Base-by-base conservation (phyloP, 2,113 vertebrate genomes). In the Aptenodytes patagonicus region DNA sequence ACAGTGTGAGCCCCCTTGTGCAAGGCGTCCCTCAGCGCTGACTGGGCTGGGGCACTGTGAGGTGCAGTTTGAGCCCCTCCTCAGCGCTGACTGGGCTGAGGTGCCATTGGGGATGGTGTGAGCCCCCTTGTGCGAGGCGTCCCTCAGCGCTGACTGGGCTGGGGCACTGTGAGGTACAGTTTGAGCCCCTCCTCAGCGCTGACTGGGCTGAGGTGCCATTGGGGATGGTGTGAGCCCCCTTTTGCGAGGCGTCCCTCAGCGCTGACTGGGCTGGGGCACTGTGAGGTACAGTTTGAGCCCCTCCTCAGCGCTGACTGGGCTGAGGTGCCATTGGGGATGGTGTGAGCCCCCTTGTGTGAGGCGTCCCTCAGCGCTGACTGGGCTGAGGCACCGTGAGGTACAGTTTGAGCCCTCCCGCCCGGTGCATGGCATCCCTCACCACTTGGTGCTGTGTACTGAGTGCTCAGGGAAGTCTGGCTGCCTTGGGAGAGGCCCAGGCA, bases 351-450 rank as follows among this genome's bases (percentile, higher is more conserved):
- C 36, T 36, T 36, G 36, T 36, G 36, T 7, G 36, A 36, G 36
- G 36, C 36, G 36, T 36, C 38, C 40, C 40, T 40, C 40, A 40
- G 40, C 11, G 40, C 40, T 40, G 40, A 40, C 40, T 40, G 40
- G 40, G 40, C 40, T 40, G 40, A 13, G 40, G 40, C 40, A 3
- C 40, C 40, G 0, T 7, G 19, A 28, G 65, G 36, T 10, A 3
- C 44, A 11, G 40, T 52, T 7, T 34, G 73, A 84, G 9, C 12
- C 21, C 14, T 7, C 1, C 7, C 9, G 18, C 12, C 7, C 1
- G 1, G 26, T 8, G 8, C 10, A 5, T 1, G 5, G 10, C 0
- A 0, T 40, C 52, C 26, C 26, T 36, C 42, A 3, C 6, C 11
- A 29, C 13, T 5, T 2, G 0, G 17, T 44, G 32, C 32, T 29